Base-by-base conservation (phyloP, 2,888 invertebrate species). In the Cephus runcator region DNA sequence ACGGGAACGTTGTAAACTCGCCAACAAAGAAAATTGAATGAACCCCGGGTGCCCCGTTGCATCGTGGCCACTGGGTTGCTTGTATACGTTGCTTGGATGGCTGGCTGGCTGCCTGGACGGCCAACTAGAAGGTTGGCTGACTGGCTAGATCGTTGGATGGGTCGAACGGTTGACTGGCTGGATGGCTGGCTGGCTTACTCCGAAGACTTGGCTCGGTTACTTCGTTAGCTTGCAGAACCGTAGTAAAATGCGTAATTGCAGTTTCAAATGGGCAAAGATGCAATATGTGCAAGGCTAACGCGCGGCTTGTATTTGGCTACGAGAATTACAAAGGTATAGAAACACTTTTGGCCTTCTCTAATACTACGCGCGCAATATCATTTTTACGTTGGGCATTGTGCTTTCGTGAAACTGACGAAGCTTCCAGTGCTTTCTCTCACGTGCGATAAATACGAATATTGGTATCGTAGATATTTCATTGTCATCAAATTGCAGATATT, bases 11-110 rank as follows among this genome's bases (percentile, higher is more conserved):
- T 81, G 84, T 84, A 86, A 88, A 88, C 87, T 87, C 84, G 82
- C 83, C 87, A 83, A 87, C 87, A 88, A 88, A 87, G 86, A 88
- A 89, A 88, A 90, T 89, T 89, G 86, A 89, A 90, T 56, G 56
- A 23, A 23, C 56, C 56, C 56, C 56, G 9, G 23, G 56, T 56
- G 56, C 56, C 56, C 56, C 23, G 56, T 23, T 56, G 23, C 56
- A 23, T 56, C 56, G 56, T 23, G 23, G 56, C 56, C 56, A 56
- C 56, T 56, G 56, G 56, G 56, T 56, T 56, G 56, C 56, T 56
- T 56, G 56, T 56, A 23, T 56, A 56, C 56, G 23, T 56, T 56
- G 56, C 56, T 9, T 9, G 56, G 56, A 56, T 56, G 56, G 56
- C 40, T 40, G 15, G 40, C 40, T 40, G 40, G 23, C 56, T 56